Conservation (phyloP, 2,113 vertebrate genomes). For the Apteryx owenii region DNA sequence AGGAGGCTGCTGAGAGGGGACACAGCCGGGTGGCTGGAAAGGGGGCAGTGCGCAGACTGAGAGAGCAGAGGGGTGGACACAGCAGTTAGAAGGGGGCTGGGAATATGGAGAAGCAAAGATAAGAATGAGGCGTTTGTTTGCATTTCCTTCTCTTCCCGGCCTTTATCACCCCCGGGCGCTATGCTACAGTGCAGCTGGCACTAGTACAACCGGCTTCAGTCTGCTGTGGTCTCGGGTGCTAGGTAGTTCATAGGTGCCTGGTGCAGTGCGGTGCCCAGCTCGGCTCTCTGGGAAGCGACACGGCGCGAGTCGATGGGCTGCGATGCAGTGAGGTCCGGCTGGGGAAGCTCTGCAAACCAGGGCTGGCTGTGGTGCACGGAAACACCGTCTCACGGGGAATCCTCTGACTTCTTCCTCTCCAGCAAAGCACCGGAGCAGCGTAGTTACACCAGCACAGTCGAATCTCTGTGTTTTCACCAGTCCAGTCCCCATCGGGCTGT, state of each 20-base stretch:
- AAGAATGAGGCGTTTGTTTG: not conserved
- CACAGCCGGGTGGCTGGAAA: not conserved
- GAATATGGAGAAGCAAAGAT: not conserved
- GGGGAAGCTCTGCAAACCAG: not conserved
- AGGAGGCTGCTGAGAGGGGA: not conserved
- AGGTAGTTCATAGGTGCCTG: not conserved
- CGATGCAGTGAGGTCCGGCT: not conserved
- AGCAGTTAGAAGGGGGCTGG: not conserved
- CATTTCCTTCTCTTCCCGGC: not conserved
- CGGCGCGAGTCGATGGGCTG: not conserved
- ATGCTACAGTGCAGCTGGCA: not conserved
- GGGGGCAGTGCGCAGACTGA: not conserved
- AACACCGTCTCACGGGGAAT: too few species aligned
- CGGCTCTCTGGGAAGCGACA: rapidly evolving
- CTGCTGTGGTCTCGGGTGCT: not conserved
- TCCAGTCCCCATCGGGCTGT: too few species aligned
- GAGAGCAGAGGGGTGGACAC: not conserved
- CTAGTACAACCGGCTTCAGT: not conserved
- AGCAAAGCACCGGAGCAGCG: too few species aligned
- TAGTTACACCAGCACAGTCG: too few species aligned
- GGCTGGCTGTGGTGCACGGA: not conserved
- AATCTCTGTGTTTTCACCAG: too few species aligned
- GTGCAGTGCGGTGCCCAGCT: rapidly evolving
- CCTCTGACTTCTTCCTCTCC: too few species aligned
- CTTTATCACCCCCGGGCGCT: rapidly evolving